These are phyloP conservation scores for Chlorospingus semifuscus DNA, from an alignment of 2,797 vertebrate genomes.

Conservation along the genomic window DNA sequence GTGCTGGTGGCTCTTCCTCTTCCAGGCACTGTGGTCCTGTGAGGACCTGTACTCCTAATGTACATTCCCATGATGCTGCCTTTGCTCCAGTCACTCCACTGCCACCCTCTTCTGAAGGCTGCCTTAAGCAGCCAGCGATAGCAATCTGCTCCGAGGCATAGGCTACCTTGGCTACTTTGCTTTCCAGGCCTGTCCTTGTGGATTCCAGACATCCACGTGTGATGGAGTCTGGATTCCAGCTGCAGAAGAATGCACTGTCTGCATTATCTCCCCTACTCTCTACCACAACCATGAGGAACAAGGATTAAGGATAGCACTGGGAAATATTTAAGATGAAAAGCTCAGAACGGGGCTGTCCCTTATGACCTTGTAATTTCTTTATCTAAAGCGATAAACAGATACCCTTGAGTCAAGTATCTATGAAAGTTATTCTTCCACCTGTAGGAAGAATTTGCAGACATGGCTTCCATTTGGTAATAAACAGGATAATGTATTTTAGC, in stretches of 20 bases:
- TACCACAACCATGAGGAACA: not conserved
- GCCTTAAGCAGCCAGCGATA: not conserved
- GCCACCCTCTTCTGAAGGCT: not conserved
- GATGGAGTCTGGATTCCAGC: not conserved
- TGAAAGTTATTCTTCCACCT: not conserved
- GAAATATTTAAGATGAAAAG: not conserved
- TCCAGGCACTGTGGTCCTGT: not conserved
- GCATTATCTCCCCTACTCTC: not conserved
- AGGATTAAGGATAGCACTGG: not conserved
- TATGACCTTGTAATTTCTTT: not conserved
- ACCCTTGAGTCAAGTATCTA: not conserved
- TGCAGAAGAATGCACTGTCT: not conserved
- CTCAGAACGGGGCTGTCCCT: not conserved
- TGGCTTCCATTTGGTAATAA: not conserved
- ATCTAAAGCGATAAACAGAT: not conserved
- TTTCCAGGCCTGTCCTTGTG: not conserved
- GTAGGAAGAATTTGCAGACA: not conserved
- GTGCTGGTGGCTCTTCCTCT: not conserved
- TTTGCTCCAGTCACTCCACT: not conserved
- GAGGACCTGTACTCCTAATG: rapidly evolving
- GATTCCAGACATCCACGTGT: not conserved
- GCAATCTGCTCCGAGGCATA: not conserved
- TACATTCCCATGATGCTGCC: not conserved
- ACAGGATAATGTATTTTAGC: not conserved
- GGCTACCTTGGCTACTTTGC: not conserved